Conservation (phyloP, 2,797 vertebrate species). For the Arremon brunneinucha region DNA sequence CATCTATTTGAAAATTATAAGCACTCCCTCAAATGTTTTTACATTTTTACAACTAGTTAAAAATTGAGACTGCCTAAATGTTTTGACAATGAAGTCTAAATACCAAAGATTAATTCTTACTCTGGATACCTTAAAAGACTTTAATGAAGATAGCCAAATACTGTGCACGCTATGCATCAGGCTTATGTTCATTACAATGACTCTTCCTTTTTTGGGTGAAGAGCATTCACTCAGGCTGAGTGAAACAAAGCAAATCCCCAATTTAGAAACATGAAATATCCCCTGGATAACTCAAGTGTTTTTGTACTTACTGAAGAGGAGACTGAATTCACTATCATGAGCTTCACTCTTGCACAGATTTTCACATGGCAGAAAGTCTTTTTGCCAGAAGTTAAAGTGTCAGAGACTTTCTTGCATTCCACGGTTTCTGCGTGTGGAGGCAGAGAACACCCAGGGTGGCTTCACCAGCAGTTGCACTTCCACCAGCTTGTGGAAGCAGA, state of each 20-base stretch:
- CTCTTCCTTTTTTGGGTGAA: slow-evolving; percentile 59
- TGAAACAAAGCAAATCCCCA: slow-evolving; percentile 33
- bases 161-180: neutral
- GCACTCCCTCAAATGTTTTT: neutral
- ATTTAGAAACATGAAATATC: slow-evolving; percentile 60
- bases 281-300: neutral
- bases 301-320: neutral
- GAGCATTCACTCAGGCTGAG: neutral
- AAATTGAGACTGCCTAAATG: neutral
- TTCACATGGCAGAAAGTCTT: neutral
- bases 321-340: neutral
- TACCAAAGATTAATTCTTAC: neutral
- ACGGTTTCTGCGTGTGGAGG: neutral
- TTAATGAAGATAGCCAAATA: neutral
- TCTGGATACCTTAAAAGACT: slow-evolving; percentile 10
- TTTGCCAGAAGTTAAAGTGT: neutral
- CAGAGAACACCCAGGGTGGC: neutral
- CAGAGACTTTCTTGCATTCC: neutral
- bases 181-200: neutral
- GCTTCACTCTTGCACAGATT: neutral
- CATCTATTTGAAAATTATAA: neutral
- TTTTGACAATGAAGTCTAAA: slow-evolving; percentile 21
- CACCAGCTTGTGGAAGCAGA: neutral
- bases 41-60: neutral
- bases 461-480: neutral